A percentile compares a stretch with the other conserved stretches of the same genome.
These are phyloP conservation scores for Azemiops feae DNA, from an alignment of 2,113 vertebrate genomes.

Conservation along the genomic window DNA sequence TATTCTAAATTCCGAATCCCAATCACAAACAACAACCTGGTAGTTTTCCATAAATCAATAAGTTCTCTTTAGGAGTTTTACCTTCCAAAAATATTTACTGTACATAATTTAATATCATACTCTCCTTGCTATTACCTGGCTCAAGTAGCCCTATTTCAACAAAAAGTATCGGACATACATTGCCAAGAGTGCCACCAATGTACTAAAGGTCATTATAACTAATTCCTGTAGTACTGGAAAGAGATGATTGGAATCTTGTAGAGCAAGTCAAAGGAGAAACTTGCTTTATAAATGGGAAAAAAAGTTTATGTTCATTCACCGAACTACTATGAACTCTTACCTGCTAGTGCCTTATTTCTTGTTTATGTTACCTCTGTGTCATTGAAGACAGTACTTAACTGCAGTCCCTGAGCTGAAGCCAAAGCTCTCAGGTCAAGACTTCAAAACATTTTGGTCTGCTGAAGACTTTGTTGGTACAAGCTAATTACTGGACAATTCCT, in stretches of 20 bases:
- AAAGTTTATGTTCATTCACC: conserved; percentile 25
- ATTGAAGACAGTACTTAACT: neutral
- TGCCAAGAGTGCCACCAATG: conserved; percentile 17
- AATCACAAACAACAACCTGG: conserved; percentile 68
- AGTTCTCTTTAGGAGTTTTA: conserved; percentile 74
- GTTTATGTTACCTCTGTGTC: neutral
- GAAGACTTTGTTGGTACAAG: neutral
- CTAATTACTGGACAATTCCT: neutral
- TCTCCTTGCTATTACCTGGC: conserved; percentile 73
- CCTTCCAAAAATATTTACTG: conserved; percentile 81
- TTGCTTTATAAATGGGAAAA: conserved; percentile 21
- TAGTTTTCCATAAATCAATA: conserved; percentile 71
- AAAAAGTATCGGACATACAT: conserved; percentile 42
- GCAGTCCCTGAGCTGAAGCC: neutral
- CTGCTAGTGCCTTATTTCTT: neutral
- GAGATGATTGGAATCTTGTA: conserved; percentile 25
- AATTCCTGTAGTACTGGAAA: neutral
- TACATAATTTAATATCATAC: conserved; percentile 78
- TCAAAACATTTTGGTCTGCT: neutral
- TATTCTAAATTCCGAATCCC: conserved; percentile 58
- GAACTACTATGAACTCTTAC: conserved; percentile 34
- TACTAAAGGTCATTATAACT: conserved; percentile 4
- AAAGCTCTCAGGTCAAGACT: neutral
- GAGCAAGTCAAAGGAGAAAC: conserved; percentile 32
- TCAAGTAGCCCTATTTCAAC: conserved; percentile 63